Evolutionary conservation across 2,888 invertebrate genomes (phyloP).

Genomic region (Xylota segnis): DNA sequence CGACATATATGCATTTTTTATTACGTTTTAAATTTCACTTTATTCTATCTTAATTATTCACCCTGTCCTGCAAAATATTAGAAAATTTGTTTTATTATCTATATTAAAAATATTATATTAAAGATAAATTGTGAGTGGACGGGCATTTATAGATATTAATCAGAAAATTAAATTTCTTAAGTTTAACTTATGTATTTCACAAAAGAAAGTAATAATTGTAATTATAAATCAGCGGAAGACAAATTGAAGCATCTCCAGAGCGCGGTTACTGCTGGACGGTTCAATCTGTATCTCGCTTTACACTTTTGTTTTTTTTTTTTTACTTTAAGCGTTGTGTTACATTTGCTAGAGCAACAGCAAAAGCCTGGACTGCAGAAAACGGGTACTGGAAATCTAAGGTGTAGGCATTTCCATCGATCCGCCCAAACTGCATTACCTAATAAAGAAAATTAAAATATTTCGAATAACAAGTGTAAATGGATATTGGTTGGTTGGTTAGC

Average conservation of each 20-base stretch:
- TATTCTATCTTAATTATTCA: slow-evolving; percentile 54
- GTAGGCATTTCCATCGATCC: slow-evolving; percentile 99
- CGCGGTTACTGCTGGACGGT: neutral
- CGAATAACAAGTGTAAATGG: neutral
- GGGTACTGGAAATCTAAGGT: slow-evolving; percentile 99
- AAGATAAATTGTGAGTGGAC: slow-evolving; percentile 74
- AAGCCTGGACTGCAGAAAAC: slow-evolving; percentile 98
- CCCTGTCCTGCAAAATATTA: slow-evolving; percentile 74
- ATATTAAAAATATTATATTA: slow-evolving; percentile 65
- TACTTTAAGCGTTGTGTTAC: slow-evolving; percentile 85
- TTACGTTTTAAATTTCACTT: slow-evolving; percentile 24
- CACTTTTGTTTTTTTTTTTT: slow-evolving; percentile 69
- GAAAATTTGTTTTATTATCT: slow-evolving; percentile 71
- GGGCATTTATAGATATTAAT: slow-evolving; percentile 67
- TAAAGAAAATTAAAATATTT: slow-evolving; percentile 22
- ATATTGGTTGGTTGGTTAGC: no score
- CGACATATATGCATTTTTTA: slow-evolving; percentile 60
- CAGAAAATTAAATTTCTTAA: slow-evolving; percentile 28
- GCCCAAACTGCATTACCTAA: slow-evolving; percentile 99
- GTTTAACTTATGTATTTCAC: slow-evolving; percentile 40
- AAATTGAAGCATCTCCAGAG: neutral
- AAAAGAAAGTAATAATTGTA: slow-evolving; percentile 12
- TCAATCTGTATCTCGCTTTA: neutral
- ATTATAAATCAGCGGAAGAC: neutral
- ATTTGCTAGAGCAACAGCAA: slow-evolving; percentile 95